Conservation (phyloP, 53 echinoderm and acorn worm species). For the Crossaster papposus region DNA sequence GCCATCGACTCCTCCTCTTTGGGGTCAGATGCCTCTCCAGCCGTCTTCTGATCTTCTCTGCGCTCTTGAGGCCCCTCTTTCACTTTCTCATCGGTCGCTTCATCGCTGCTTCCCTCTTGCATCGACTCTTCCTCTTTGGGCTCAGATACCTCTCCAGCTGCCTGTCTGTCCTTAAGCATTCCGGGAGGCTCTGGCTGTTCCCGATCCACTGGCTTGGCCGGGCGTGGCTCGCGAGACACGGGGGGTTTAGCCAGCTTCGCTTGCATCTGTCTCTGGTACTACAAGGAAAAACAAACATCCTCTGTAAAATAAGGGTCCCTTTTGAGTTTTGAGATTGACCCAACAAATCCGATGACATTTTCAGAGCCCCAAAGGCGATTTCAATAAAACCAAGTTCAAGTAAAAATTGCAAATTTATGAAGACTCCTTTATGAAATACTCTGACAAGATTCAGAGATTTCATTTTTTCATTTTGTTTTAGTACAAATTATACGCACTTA, state of each 20-base stretch:
- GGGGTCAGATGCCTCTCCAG: neutral
- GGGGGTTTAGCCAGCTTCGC: constrained; percentile 73
- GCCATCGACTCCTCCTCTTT: constrained; percentile 26
- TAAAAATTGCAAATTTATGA: neutral
- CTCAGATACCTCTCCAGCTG: neutral
- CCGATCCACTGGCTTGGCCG: neutral
- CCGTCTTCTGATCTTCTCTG: too few relatives aligned
- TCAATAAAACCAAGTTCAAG: neutral
- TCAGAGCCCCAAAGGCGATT: neutral
- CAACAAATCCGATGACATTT: too few relatives aligned
- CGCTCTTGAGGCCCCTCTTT: neutral
- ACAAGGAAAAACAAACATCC: neutral
- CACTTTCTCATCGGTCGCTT: neutral
- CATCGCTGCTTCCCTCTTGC: neutral
- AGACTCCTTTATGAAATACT: too few relatives aligned
- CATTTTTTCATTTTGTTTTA: too few relatives aligned
- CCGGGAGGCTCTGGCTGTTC: constrained; percentile 80
- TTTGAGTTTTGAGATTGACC: too few relatives aligned
- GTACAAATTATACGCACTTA: too few relatives aligned
- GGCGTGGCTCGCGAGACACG: constrained; percentile 47
- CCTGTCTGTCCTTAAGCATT: constrained; percentile 64
- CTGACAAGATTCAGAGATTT: too few relatives aligned
- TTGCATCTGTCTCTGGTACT: constrained; percentile 64
- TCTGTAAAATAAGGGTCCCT: neutral
- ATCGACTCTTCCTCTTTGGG: constrained; percentile 31